phyloP scores from a whole-genome alignment of 2,113 vertebrate genomes.

The Craseonycteris thonglongyai region DNA sequence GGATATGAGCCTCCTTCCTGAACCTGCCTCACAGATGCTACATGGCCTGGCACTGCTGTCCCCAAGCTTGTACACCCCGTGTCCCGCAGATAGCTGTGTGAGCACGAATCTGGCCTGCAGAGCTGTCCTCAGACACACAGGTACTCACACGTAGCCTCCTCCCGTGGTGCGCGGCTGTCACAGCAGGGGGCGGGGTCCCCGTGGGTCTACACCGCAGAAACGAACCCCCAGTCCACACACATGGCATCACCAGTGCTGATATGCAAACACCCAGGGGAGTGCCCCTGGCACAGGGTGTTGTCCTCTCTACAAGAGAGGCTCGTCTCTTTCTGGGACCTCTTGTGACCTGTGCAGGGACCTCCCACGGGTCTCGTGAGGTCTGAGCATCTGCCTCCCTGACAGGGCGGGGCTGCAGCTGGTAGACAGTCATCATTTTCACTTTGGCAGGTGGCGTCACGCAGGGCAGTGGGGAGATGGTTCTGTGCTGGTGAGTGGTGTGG shows the following conservation, averaged over 20 bases:
- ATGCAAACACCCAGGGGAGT: not conserved
- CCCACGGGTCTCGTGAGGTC: not conserved
- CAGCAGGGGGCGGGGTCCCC: accelerated
- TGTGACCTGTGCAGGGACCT: not conserved
- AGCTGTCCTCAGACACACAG: not conserved
- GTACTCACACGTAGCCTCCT: accelerated
- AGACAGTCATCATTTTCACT: not conserved
- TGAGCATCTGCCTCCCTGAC: not conserved
- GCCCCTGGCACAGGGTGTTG: accelerated
- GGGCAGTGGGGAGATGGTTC: not conserved
- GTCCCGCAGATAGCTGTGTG: not conserved
- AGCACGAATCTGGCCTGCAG: not conserved
- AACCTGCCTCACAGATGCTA: not conserved
- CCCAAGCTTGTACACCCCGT: not conserved
- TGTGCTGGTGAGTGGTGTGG: too few relatives aligned
- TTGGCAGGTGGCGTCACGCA: not conserved
- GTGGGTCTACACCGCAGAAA: not conserved
- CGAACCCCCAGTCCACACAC: not conserved
- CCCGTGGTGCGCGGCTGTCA: accelerated
- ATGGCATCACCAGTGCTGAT: accelerated
- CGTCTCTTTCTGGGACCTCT: too few relatives aligned
- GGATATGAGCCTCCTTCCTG: not conserved
- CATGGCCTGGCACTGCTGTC: not conserved
- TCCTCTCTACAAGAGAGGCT: not conserved
- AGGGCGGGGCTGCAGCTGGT: not conserved